A percentile compares a stretch with the other conserved stretches of the same genome.
Conservation (phyloP, 1,140 invertebrate genomes). For the Laupala kohalensis region DNA sequence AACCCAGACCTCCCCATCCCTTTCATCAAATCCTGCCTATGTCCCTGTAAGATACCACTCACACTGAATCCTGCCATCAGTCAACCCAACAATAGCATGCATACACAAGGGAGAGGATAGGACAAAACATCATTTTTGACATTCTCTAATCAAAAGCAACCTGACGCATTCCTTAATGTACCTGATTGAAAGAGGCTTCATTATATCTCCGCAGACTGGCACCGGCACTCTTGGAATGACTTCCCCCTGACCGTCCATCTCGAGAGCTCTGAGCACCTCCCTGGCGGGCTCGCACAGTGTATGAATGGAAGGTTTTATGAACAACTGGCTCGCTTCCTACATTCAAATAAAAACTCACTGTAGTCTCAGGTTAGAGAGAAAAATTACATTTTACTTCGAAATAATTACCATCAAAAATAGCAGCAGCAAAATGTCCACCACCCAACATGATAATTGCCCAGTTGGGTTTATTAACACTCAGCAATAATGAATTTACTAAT, state of each 20-base stretch:
- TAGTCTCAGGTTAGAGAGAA: neutral
- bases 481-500: conserved; percentile 30
- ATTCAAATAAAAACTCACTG: conserved; percentile 8
- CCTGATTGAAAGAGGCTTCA: conserved; percentile 52
- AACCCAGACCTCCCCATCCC: too few relatives aligned
- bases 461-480: conserved; percentile 26
- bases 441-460: conserved; percentile 71
- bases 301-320: conserved; percentile 80
- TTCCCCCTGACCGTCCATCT: conserved; percentile 49
- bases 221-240: conserved; percentile 62
- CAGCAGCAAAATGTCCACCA: conserved; percentile 77
- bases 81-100: too few relatives aligned
- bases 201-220: conserved; percentile 69
- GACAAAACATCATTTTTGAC: too few relatives aligned
- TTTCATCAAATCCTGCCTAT: too few relatives aligned
- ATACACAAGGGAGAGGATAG: too few relatives aligned
- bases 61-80: too few relatives aligned
- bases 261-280: conserved; percentile 60
- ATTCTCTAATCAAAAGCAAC: too few relatives aligned
- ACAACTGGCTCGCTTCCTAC: conserved; percentile 39
- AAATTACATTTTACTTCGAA: neutral
- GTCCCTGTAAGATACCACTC: too few relatives aligned
- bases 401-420: conserved; percentile 51
- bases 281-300: conserved; percentile 71
- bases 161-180: too few relatives aligned